These are phyloP conservation scores for Coregonus ussuriensis DNA, from an alignment of 2,797 vertebrate species.

Conservation along the genomic window DNA sequence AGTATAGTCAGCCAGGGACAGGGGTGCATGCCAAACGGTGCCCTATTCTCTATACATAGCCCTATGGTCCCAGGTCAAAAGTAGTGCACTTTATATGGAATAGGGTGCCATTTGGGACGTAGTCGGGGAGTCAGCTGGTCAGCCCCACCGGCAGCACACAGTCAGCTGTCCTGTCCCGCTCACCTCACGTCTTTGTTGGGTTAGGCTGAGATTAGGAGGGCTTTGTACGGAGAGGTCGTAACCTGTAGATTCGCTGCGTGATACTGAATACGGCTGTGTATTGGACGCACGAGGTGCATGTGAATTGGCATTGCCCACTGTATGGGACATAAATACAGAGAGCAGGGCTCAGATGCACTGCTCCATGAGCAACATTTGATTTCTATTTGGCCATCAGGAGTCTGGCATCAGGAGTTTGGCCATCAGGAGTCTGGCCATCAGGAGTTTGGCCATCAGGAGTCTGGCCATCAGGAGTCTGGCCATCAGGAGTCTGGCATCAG, in stretches of 20 bases:
- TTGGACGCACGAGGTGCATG: constrained; percentile 33
- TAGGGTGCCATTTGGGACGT: too few relatives aligned
- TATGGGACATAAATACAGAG: not conserved
- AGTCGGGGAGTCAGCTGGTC: constrained; percentile 37
- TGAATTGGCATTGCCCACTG: constrained; percentile 36
- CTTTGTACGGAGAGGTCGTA: constrained; percentile 59
- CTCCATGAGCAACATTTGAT: constrained; percentile 71
- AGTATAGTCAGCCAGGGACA: constrained; percentile 28
- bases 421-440: too few relatives aligned
- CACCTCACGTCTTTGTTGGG: constrained; percentile 67
- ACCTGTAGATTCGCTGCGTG: constrained; percentile 49
- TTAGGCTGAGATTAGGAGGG: constrained; percentile 53
- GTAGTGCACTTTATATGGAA: too few relatives aligned
- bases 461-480: too few relatives aligned
- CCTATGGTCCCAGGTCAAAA: too few relatives aligned
- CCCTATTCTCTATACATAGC: too few relatives aligned
- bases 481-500: too few relatives aligned
- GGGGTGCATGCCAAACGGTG: too few relatives aligned
- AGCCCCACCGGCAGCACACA: constrained; percentile 53
- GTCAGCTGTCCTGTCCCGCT: constrained; percentile 64
- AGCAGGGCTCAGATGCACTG: constrained; percentile 48
- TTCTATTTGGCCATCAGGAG: constrained; percentile 67
- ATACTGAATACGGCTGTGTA: constrained; percentile 8
- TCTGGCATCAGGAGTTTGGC: too few relatives aligned
- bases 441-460: too few relatives aligned